Evolutionary conservation across 2,888 invertebrate species (phyloP), one percentile per base, ranked within the genome.

Genomic region (Hypercompe scribonia): DNA sequence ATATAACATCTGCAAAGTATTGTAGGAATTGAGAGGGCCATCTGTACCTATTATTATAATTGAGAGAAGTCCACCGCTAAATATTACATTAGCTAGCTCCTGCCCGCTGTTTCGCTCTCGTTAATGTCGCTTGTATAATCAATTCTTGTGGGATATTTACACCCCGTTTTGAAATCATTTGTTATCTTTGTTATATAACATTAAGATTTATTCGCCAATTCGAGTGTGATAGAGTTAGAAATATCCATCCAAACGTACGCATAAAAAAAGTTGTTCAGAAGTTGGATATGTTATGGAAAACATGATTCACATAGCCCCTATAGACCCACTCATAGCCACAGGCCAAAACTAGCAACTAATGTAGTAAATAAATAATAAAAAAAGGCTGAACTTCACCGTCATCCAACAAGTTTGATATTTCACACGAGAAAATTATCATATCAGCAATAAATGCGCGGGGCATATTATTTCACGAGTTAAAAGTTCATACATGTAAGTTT

Each of bases 401-500:
- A 61, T 58, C 21, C 39, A 31, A 18, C 18, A 33, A 68, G 18
- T 34, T 58, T 18, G 21, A 21, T 50, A 8, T n/a, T 28, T 58
- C 13, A 58, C 13, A 58, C 58, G 28, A 42, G 42, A 28, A 36
- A 63, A 70, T 64, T 64, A 70, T 46, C 50, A 54, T 65, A 65
- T 54, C 50, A 33, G 31, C 61, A 42, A 71, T 61, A 5, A 54
- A 63, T 64, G 64, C 28, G 36, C 24, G 18, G 8, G 3, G 54
- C 33, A n/a, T 61, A 61, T 71, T 71, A 36, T 68, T 86, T 83
- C 80, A 86, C 84, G 84, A 86, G 85, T 86, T 84, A 86, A 79
- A 89, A 87, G 83, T 89, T 84, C n/a, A 69, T 73, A 72, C 50
- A 54, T 28, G 65, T 66, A 90, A 90, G 81, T 90, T 90, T 87